Evolutionary conservation across 2,113 vertebrate species (phyloP), one percentile per base, ranked within the genome.

Genomic region (Eubucco bourcierii): DNA sequence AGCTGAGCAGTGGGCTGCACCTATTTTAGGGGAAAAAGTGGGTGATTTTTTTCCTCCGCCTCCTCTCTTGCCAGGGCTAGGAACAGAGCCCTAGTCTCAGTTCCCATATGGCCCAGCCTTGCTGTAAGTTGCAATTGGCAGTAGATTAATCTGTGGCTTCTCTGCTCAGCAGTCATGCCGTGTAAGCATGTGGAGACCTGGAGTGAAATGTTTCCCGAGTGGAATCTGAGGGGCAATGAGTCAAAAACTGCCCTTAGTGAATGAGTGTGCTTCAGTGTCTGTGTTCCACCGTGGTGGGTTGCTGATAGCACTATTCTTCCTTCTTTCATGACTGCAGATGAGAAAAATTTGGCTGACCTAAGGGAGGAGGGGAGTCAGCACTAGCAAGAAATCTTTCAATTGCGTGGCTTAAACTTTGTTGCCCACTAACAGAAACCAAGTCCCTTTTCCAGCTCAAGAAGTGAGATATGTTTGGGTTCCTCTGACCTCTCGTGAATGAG

Each of bases 11-110:
- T 92, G 61, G 58, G 67, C 67, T 93, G 94, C 31, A 33, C 72
- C 67, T 95, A 93, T 95, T 94, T 87, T 89, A 65, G 72, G 72
- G 89, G 61, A 53, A 60, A 61, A 58, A 88, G 93, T 96, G 91
- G 91, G 85, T 91, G 76, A 34, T 80, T 23, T 77, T 77, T 91
- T 85, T 72, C 71, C 37, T 90, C 65, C 34, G 21, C 70, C 70
- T 79, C 39, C 47, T 89, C 29, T 75, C 58, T 94, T 92, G 79
- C 82, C 53, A 67, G 80, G 75, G 67, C 75, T 85, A 72, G 84
- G 72, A 95, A 88, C 87, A 88, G 82, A 87, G 79, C 60, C 60
- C 50, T 46, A 70, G 3, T 60, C 82, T 85, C 52, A 3, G 56
- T 34, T 92, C 16, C 87, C 89, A 85, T 89, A 92, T 80, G 79